These are phyloP conservation scores for Heliconius ismenius DNA, from an alignment of 2,888 invertebrate species.

Conservation along the genomic window DNA sequence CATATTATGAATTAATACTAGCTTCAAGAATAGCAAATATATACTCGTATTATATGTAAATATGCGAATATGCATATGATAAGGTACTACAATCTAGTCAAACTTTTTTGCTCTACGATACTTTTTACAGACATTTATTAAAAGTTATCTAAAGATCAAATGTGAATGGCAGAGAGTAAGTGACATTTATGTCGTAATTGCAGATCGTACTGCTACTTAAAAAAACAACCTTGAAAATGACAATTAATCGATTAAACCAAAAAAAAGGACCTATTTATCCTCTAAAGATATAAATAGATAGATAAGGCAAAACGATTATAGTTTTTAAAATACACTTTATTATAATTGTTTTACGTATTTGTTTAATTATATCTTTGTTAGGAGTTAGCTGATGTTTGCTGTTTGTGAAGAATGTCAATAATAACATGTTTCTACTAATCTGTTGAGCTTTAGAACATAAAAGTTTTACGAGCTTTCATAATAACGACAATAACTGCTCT, in stretches of 20 bases:
- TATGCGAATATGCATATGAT: not conserved
- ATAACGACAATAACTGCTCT: conserved; percentile 31
- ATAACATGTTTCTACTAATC: conserved; percentile 45
- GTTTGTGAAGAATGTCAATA: conserved; percentile 21
- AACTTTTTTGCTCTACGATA: not conserved
- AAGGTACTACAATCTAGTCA: not conserved
- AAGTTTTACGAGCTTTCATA: conserved; percentile 61
- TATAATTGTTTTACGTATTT: not conserved
- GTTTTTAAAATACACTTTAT: not conserved
- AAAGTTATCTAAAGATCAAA: conserved; percentile 28
- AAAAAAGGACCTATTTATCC: not conserved
- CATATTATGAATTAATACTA: not conserved
- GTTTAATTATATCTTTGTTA: not conserved
- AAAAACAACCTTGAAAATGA: conserved; percentile 20
- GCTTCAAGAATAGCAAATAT: not conserved
- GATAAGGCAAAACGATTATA: not conserved
- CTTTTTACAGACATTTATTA: conserved; percentile 14
- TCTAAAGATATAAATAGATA: not conserved
- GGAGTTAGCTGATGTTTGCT: not conserved
- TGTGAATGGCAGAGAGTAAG: conserved; percentile 24
- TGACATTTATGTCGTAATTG: conserved; percentile 27
- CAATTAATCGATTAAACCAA: conserved; percentile 8
- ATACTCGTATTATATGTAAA: not conserved
- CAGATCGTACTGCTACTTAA: not conserved
- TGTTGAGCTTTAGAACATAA: conserved; percentile 57